Conservation (phyloP, 2,888 invertebrate species). For the Taphrorychus bicolor region DNA sequence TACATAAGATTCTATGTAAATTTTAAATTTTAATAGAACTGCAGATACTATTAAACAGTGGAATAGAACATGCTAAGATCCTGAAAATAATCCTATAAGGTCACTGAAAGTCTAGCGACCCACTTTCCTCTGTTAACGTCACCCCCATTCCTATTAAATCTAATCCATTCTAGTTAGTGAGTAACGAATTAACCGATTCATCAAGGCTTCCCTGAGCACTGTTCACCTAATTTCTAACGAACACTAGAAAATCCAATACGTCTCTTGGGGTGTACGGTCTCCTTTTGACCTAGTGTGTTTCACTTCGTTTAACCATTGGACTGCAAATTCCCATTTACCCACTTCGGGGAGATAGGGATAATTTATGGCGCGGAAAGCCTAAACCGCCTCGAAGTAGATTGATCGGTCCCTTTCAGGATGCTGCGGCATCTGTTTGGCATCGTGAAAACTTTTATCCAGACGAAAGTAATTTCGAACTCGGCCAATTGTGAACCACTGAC, state of each 20-base stretch:
- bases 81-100: too few relatives aligned
- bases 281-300: conserved; percentile 20
- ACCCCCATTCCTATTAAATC: not conserved
- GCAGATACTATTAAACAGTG: too few relatives aligned
- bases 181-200: conserved; percentile 18
- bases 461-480: conserved; percentile 28
- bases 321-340: conserved; percentile 34
- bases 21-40: too few relatives aligned
- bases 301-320: conserved; percentile 33
- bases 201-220: conserved; percentile 24
- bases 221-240: conserved; percentile 20
- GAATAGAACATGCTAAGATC: too few relatives aligned
- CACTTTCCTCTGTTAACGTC: not conserved
- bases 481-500: conserved; percentile 19
- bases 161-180: not conserved
- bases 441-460: conserved; percentile 25
- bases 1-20: too few relatives aligned
- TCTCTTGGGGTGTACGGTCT: conserved; percentile 10
- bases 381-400: conserved; percentile 32
- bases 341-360: conserved; percentile 25
- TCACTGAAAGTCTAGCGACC: too few relatives aligned
- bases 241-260: conserved; percentile 32
- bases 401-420: conserved; percentile 24
- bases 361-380: conserved; percentile 35
- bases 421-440: conserved; percentile 32